Evolutionary conservation across 1,140 invertebrate species (phyloP).

Genomic region (Drosophila malerkotliana): DNA sequence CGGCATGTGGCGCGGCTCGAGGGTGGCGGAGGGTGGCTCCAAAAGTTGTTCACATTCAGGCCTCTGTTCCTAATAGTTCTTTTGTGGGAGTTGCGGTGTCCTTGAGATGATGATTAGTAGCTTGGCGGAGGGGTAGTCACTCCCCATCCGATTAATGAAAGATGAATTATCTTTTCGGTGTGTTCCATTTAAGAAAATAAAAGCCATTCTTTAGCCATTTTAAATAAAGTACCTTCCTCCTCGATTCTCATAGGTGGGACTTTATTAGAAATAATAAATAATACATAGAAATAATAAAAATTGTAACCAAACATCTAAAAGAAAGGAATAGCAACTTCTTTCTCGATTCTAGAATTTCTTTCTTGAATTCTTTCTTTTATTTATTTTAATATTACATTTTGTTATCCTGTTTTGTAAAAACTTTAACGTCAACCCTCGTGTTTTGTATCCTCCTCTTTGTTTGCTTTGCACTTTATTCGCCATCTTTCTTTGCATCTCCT

Average conservation of each 20-base stretch:
- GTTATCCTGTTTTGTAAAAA: not conserved
- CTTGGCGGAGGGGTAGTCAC: not conserved
- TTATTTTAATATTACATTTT: no score
- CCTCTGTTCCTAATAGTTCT: not conserved
- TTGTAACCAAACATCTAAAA: no score
- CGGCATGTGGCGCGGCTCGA: no score
- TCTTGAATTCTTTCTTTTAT: not conserved
- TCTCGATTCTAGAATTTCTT: no score
- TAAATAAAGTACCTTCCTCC: no score
- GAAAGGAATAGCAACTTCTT: no score
- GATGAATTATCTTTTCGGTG: not conserved
- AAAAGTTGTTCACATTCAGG: constrained; percentile 11
- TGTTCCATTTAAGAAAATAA: not conserved
- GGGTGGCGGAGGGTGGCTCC: not conserved
- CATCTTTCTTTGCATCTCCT: constrained; percentile 11
- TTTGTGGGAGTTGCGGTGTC: not conserved
- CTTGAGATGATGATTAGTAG: not conserved
- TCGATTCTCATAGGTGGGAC: no score
- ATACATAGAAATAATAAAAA: no score
- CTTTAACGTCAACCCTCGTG: constrained; percentile 15
- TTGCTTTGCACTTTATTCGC: constrained; percentile 28
- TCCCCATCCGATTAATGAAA: not conserved
- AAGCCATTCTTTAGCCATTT: no score
- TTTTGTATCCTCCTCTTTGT: constrained; percentile 7
- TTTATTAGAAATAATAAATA: no score